phyloP scores from a whole-genome alignment of 2,797 vertebrate species.

The Trichosurus vulpecula region DNA sequence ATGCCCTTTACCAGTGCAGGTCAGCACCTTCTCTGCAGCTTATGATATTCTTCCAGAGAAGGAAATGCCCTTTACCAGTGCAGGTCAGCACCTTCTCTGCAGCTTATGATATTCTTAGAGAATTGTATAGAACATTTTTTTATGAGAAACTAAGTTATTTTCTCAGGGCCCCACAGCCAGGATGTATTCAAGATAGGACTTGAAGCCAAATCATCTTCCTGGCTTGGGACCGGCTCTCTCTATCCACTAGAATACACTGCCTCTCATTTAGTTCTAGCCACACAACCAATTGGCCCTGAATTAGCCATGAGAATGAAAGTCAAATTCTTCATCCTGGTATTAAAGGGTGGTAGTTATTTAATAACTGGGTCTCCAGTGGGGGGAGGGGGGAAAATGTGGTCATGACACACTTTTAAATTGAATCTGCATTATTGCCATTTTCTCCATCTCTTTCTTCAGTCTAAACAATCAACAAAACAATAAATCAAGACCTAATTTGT shows the following conservation, averaged over 20 bases:
- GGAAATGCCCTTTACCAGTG: too few relatives aligned
- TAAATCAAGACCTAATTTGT: neutral
- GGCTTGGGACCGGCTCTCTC: neutral
- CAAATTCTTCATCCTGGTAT: neutral
- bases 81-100: neutral
- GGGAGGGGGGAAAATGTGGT: neutral
- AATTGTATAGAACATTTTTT: neutral
- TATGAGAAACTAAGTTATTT: neutral
- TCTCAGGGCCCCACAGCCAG: neutral
- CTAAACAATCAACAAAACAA: neutral
- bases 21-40: neutral
- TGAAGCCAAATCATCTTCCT: neutral
- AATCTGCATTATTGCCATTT: neutral
- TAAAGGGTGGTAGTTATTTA: neutral
- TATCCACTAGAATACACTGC: neutral
- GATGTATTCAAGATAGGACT: neutral
- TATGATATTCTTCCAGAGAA: too few relatives aligned
- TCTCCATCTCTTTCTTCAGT: neutral
- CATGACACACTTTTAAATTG: neutral
- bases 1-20: neutral
- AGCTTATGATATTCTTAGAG: neutral
- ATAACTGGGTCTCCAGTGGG: neutral
- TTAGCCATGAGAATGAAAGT: neutral
- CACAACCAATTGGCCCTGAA: neutral
- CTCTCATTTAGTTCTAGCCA: neutral